These are phyloP conservation scores for Bovichtus diacanthus DNA, from an alignment of 2,797 vertebrate genomes.

Conservation along the genomic window DNA sequence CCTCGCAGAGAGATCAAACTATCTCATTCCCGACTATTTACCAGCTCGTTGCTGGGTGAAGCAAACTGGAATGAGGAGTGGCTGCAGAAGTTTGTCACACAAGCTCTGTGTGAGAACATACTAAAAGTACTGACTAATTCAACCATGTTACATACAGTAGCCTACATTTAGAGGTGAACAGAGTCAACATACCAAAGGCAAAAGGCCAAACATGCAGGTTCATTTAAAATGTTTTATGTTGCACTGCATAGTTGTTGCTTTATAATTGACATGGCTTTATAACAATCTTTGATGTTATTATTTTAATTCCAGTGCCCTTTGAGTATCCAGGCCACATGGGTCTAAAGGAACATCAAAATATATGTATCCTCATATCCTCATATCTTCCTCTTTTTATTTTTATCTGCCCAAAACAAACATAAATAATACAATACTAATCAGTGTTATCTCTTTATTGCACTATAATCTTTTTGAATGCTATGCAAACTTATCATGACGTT, in stretches of 20 bases:
- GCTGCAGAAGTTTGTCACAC: constrained; percentile 45
- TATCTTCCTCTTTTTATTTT: background rate
- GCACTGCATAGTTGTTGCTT: background rate
- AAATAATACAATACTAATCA: background rate
- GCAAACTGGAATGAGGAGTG: constrained; percentile 70
- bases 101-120: constrained; percentile 16
- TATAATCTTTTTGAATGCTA: background rate
- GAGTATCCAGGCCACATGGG: too few relatives aligned
- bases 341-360: background rate
- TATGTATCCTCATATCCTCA: background rate
- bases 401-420: background rate
- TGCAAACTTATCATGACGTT: background rate
- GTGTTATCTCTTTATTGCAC: background rate
- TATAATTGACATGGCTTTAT: background rate
- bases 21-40: constrained; percentile 32
- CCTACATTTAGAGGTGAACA: background rate
- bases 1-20: constrained; percentile 17
- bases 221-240: background rate
- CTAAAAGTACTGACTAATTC: background rate
- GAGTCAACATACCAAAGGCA: background rate
- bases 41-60: constrained; percentile 17
- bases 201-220: background rate
- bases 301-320: background rate
- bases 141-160: background rate
- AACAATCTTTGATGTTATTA: background rate